These are phyloP conservation scores for Phainopepla nitens DNA, from an alignment of 2,113 vertebrate genomes.

Conservation along the genomic window DNA sequence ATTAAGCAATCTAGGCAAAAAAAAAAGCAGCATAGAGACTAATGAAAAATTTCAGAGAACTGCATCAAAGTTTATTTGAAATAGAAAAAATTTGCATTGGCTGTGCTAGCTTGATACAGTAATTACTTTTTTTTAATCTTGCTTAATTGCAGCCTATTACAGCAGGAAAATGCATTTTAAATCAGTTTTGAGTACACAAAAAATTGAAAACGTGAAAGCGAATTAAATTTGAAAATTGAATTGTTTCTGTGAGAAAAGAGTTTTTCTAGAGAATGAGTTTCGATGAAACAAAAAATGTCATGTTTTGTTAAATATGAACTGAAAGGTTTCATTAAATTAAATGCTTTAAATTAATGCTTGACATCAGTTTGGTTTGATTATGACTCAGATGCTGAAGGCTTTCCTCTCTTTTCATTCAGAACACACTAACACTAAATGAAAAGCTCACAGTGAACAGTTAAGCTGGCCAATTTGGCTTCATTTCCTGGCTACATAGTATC, in stretches of 20 bases:
- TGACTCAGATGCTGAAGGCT: constrained; percentile 52
- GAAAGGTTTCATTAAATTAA: constrained; percentile 3
- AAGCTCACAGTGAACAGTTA: constrained; percentile 7
- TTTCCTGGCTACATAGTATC: constrained; percentile 31
- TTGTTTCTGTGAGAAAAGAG: not conserved
- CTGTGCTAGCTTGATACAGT: not conserved
- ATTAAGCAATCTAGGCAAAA: not conserved
- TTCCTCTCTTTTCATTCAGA: constrained; percentile 40
- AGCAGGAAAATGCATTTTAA: not conserved
- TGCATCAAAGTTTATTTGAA: not conserved
- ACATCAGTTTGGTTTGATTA: constrained; percentile 70
- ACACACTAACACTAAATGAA: constrained; percentile 56
- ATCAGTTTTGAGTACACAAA: not conserved
- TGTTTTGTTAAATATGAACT: not conserved
- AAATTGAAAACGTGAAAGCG: not conserved
- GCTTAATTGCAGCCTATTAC: not conserved
- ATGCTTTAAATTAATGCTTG: constrained; percentile 40
- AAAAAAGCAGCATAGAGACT: not conserved
- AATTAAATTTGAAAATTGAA: not conserved
- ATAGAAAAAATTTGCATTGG: not conserved
- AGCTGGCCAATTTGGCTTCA: constrained; percentile 42
- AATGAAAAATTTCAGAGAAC: not conserved
- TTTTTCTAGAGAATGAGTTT: not conserved
- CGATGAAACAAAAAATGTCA: not conserved
- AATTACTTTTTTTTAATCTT: not conserved